phyloP scores from a whole-genome alignment of 2,113 vertebrate genomes.

The Heloderma charlesbogerti region DNA sequence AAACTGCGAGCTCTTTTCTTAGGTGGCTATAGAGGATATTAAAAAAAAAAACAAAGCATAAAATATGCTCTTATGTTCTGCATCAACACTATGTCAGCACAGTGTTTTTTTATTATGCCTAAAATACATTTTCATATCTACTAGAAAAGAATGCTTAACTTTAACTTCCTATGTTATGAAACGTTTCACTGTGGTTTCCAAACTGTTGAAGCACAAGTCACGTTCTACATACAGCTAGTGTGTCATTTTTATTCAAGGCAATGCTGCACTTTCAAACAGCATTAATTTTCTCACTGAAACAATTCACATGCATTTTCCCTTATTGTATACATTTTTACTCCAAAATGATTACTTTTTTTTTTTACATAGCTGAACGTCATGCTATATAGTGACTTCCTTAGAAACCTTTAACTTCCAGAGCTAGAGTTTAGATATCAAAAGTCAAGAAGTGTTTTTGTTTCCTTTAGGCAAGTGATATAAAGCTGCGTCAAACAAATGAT shows the following conservation, averaged over 20 bases:
- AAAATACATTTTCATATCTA: conserved; percentile 28
- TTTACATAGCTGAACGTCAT: conserved; percentile 52
- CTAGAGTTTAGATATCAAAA: conserved; percentile 64
- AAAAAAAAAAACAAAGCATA: conserved; percentile 47
- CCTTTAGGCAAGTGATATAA: conserved; percentile 49
- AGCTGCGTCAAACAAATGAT: conserved; percentile 41
- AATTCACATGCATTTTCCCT: conserved; percentile 36
- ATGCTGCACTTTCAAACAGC: background rate
- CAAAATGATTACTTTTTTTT: conserved; percentile 54
- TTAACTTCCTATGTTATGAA: background rate
- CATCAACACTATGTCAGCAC: conserved; percentile 11
- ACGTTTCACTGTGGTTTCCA: conserved; percentile 35
- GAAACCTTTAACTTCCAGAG: conserved; percentile 72
- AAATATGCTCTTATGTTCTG: background rate
- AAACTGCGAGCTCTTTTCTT: background rate
- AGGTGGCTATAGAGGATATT: conserved; percentile 40
- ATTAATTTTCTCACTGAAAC: conserved; percentile 43
- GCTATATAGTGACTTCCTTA: conserved; percentile 70
- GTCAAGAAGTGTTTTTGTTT: conserved; percentile 33
- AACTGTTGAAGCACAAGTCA: conserved; percentile 32
- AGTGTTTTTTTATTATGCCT: background rate
- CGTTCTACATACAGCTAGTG: conserved; percentile 22
- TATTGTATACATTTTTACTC: conserved; percentile 51
- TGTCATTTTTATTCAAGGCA: background rate
- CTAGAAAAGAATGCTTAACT: background rate